Base-by-base conservation (phyloP, 2,113 vertebrate genomes). In the Drymodes brunneopygia region DNA sequence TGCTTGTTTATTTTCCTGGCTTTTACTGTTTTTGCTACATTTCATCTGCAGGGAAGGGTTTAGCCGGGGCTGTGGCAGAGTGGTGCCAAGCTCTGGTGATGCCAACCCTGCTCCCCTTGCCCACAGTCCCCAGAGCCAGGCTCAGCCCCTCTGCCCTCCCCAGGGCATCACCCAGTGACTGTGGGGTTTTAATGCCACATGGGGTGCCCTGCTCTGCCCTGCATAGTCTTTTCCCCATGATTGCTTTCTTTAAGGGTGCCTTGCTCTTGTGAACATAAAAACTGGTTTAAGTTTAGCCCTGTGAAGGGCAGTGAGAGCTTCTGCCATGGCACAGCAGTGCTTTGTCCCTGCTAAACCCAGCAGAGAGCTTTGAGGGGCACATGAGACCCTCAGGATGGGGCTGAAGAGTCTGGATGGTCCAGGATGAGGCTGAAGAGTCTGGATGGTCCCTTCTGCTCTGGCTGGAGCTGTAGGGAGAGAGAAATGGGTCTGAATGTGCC, bases 1-100 rank as follows among this genome's bases (percentile, higher is more conserved):
- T 75, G 92, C 93, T 93, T 97, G 95, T 96, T 96, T 96, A 96
- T 96, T 94, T 96, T 94, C 91, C 81, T 94, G 91, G 51, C 92
- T 92, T 93, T 88, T 92, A 77, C 93, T 91, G 85, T 0, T 95
- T 96, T 97, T 97, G 94, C 92, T 93, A 78, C 94, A 61, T 95
- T 92, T 95, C 95, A 92, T 93, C 93, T 87, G n/a, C 4, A 7
- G 91, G 79, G 53, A 48, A 36, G 69, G 66, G 50, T 75, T 92
- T 72, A 75, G 57, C 80, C 0, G 15, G 44, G 74, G 28, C 92
- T 79, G 58, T 58, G 78, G 78, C 84, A 57, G 14, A 4, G 21
- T 2, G 3, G 54, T 88, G 88, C 90, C 92, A 80, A 75, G 25
- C 45, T 62, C 45, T 4, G 10, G 86, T 0, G 50, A 61, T 19